Percentiles rank a stretch among this genome's conserved stretches.
These are phyloP conservation scores for Decapterus maruadsi DNA, from an alignment of 2,797 vertebrate genomes.

Conservation along the genomic window DNA sequence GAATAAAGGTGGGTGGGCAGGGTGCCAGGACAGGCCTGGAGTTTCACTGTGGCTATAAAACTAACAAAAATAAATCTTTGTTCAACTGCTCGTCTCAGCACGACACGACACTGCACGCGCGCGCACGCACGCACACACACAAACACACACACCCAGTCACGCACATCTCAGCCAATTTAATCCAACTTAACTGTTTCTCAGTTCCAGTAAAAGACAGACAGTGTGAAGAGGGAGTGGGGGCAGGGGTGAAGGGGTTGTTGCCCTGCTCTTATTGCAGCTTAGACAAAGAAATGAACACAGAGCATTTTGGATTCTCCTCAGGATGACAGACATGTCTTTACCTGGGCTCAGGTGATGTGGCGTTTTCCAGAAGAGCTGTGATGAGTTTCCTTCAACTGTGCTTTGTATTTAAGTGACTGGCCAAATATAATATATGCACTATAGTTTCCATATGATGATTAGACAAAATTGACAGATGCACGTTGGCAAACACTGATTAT, in stretches of 20 bases:
- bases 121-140: slow-evolving; percentile 27
- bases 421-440: too few relatives aligned
- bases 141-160: slow-evolving; percentile 27
- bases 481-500: slow-evolving; percentile 33
- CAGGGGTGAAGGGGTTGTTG: slow-evolving; percentile 22
- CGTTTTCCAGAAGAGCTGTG: slow-evolving; percentile 18
- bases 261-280: slow-evolving; percentile 17
- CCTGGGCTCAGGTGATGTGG: slow-evolving; percentile 17
- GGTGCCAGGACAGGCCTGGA: slow-evolving; percentile 84
- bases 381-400: slow-evolving; percentile 18
- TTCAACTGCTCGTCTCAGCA: slow-evolving; percentile 73
- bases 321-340: slow-evolving; percentile 36
- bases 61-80: slow-evolving; percentile 86
- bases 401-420: slow-evolving; percentile 35
- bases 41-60: slow-evolving; percentile 85
- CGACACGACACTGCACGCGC: slow-evolving; percentile 25
- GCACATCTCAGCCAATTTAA: slow-evolving; percentile 59
- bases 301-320: slow-evolving; percentile 29
- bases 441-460: neutral
- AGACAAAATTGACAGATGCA: slow-evolving; percentile 12
- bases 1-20: slow-evolving; percentile 89
- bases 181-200: slow-evolving; percentile 67
- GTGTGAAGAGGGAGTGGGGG: neutral
- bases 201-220: slow-evolving; percentile 45
- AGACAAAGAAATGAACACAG: slow-evolving; percentile 28